These are phyloP conservation scores for Pilophorus perplexus DNA, from an alignment of 2,888 invertebrate species.

Conservation along the genomic window DNA sequence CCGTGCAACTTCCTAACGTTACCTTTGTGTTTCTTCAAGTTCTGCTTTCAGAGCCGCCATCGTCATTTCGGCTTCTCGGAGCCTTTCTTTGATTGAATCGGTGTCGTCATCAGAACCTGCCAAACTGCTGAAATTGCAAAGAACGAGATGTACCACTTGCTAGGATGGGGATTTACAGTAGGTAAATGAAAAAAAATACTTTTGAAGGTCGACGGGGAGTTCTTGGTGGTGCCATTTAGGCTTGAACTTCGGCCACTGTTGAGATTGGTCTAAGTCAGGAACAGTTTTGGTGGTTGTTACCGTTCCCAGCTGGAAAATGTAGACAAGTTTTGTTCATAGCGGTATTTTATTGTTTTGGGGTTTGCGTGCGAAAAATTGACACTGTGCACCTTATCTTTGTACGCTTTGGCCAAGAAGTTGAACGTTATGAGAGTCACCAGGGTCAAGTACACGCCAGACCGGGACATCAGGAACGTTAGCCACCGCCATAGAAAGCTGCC, in stretches of 20 bases:
- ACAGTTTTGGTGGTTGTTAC: too few species aligned
- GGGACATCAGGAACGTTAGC: conserved; percentile 2
- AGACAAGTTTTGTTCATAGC: too few species aligned
- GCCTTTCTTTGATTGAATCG: conserved; percentile 19
- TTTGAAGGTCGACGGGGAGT: neutral
- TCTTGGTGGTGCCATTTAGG: too few species aligned
- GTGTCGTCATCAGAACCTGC: conserved; percentile 16
- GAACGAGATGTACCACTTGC: neutral
- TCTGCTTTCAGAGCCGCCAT: conserved; percentile 27
- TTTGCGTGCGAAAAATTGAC: too few species aligned
- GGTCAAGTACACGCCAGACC: conserved; percentile 16
- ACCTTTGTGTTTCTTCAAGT: conserved; percentile 33
- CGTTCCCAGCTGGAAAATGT: too few species aligned
- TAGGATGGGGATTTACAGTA: neutral
- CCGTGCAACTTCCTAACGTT: too few species aligned
- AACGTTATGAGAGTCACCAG: conserved; percentile 11
- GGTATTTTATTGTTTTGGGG: too few species aligned
- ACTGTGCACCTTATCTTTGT: conserved; percentile 25
- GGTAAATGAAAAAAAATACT: neutral
- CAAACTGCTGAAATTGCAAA: neutral
- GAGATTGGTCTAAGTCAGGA: too few species aligned
- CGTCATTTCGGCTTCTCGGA: conserved; percentile 28
- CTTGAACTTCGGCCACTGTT: too few species aligned
- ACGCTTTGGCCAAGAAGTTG: neutral
- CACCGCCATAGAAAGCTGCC: neutral